Evolutionary conservation across 2,113 vertebrate genomes (phyloP).

Genomic region (Todiramphus chloris): DNA sequence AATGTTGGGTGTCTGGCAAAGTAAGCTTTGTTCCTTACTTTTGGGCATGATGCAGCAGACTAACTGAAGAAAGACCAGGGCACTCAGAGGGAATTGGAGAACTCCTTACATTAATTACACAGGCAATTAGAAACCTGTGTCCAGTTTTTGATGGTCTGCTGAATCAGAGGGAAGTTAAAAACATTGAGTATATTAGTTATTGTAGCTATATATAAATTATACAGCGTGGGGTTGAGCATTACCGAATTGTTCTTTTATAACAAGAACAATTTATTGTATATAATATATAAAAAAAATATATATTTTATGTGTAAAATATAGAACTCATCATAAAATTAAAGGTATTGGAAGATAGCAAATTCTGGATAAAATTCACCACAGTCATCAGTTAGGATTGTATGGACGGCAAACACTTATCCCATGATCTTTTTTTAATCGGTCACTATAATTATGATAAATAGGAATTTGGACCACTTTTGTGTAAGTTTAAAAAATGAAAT

Average conservation of each 20-base stretch:
- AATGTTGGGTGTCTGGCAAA: background rate
- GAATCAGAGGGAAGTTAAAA: background rate
- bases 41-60: background rate
- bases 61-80: background rate
- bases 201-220: background rate
- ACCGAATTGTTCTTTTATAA: background rate
- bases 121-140: background rate
- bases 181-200: background rate
- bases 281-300: background rate
- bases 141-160: slow-evolving; percentile 1
- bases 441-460: background rate
- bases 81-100: background rate
- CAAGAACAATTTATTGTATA: background rate
- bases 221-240: background rate
- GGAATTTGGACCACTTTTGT: background rate
- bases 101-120: background rate
- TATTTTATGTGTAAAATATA: background rate
- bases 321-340: background rate
- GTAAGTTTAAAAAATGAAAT: background rate
- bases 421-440: background rate
- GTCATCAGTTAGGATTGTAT: background rate
- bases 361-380: background rate
- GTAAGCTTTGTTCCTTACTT: background rate
- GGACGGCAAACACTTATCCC: background rate
- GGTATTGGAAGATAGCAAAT: background rate